A percentile compares a stretch with the other conserved stretches of the same genome.
Evolutionary conservation across 2,113 vertebrate genomes (phyloP).

Genomic region (Hiodon alosoides): DNA sequence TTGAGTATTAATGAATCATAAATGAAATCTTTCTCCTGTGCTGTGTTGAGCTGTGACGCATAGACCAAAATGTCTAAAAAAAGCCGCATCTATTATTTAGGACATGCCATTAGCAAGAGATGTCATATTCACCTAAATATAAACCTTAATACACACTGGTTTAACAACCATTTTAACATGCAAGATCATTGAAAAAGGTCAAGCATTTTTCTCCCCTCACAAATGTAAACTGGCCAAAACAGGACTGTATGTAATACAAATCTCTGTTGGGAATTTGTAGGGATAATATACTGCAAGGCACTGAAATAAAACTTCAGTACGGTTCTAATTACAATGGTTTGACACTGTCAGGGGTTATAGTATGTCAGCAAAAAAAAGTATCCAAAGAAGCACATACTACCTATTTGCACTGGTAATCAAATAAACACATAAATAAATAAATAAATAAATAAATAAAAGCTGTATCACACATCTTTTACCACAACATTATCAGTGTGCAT

Average conservation of each 20-base stretch:
- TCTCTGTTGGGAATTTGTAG: neutral
- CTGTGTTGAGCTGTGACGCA: slow-evolving; percentile 18
- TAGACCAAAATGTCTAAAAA: slow-evolving; percentile 27
- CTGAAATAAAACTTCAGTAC: slow-evolving; percentile 16
- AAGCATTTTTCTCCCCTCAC: neutral
- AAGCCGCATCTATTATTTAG: slow-evolving; percentile 41
- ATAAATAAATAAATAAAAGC: neutral
- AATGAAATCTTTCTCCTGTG: slow-evolving; percentile 7
- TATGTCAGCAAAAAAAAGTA: slow-evolving; percentile 9
- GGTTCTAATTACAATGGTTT: slow-evolving; percentile 12
- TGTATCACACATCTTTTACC: too few species aligned
- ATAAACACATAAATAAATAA: neutral
- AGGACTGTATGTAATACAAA: neutral
- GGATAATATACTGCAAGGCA: neutral
- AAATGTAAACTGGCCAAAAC: too few species aligned
- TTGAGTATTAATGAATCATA: neutral
- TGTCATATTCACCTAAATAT: slow-evolving; percentile 31
- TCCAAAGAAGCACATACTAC: slow-evolving; percentile 12
- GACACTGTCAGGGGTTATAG: slow-evolving; percentile 9
- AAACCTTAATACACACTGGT: slow-evolving; percentile 29
- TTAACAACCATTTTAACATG: neutral
- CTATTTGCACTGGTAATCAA: neutral
- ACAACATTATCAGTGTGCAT: too few species aligned
- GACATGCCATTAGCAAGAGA: slow-evolving; percentile 25
- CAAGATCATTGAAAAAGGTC: neutral